Evolutionary conservation across 2,888 invertebrate species (phyloP), one percentile per base, ranked within the genome.

Genomic region (Apamea crenata): DNA sequence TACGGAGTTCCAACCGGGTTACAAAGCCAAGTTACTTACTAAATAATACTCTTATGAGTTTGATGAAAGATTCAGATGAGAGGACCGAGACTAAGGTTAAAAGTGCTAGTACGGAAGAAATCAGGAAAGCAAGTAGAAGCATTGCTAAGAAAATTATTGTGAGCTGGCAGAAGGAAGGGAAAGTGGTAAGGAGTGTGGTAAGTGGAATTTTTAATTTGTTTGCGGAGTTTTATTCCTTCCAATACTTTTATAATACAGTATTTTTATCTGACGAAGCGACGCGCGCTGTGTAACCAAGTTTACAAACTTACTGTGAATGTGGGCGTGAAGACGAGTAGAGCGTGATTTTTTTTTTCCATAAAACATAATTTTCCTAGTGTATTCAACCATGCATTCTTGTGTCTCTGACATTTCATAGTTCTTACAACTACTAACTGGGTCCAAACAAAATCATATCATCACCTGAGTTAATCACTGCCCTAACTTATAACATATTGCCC

Each of bases 1-100:
- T 96, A 6, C 90, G 95, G 16, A 96, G 95, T 83, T 95, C 87
- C 74, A 87, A 87, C 12, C 74, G 81, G 10, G 65, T 77, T 12
- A 85, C 87, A 29, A 90, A 83, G 7, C 83, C 86, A 25, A 88
- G 76, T 63, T 87, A 87, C 59, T 72, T 89, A 18, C n/a, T 88
- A 0, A 86, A 87, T n/a, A 89, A 81, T 50, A 77, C 85, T 36
- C 78, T 87, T 1, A 61, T 87, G 47, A 82, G 74, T 65, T 81
- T 89, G n/a, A 66, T 86, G 10, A 83, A 84, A 40, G 76, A 63
- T n/a, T 61, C 78, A 0, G 80, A 85, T 69, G 80, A 86, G 7
- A 76, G 47, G 14, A 75, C 25, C 0, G 83, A 78, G 53, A 59
- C 63, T 2, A 84, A 47, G 21, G 40, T 76, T 12, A 86, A 76